A percentile compares a stretch with the other conserved stretches of the same genome.
phyloP scores from a whole-genome alignment of 2,113 vertebrate species.

The Leptobrachium ailaonicum region DNA sequence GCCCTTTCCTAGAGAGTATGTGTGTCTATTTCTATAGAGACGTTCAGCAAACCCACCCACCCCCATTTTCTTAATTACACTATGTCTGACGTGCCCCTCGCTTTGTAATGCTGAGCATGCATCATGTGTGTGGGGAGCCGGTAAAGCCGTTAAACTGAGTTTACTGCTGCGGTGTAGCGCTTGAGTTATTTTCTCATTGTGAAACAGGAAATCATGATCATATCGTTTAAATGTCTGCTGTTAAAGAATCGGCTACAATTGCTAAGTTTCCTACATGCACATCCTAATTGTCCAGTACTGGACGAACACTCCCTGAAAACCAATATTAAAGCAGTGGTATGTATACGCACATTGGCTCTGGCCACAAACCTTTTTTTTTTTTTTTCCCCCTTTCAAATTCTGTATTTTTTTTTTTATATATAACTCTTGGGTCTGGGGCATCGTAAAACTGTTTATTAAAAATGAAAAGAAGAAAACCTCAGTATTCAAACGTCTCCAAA shows the following conservation, averaged over 20 bases:
- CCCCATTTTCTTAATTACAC: conserved; percentile 33
- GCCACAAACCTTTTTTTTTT: conserved; percentile 10
- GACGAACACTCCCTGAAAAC: neutral
- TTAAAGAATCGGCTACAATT: conserved; percentile 5
- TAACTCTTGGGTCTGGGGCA: neutral
- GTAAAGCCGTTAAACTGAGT: conserved; percentile 24
- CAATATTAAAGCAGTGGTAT: neutral
- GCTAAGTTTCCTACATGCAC: conserved; percentile 11
- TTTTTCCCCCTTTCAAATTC: neutral
- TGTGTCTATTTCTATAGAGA: neutral
- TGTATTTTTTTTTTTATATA: neutral
- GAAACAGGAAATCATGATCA: conserved; percentile 38
- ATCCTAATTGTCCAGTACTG: neutral
- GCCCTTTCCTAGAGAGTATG: neutral
- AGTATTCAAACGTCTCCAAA: conserved; percentile 14
- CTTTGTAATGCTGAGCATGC: conserved; percentile 42
- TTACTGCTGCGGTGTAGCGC: conserved; percentile 28
- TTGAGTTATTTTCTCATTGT: conserved; percentile 37
- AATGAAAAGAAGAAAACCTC: neutral
- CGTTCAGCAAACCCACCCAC: conserved; percentile 1
- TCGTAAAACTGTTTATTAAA: conserved; percentile 45
- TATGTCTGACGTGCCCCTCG: neutral
- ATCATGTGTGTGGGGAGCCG: conserved; percentile 38
- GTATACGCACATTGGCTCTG: neutral
- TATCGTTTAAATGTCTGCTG: conserved; percentile 30